Percentiles rank a stretch among this genome's conserved stretches.
These are phyloP conservation scores for Drosophila ezoana DNA, from an alignment of 2,888 invertebrate species.

Conservation along the genomic window DNA sequence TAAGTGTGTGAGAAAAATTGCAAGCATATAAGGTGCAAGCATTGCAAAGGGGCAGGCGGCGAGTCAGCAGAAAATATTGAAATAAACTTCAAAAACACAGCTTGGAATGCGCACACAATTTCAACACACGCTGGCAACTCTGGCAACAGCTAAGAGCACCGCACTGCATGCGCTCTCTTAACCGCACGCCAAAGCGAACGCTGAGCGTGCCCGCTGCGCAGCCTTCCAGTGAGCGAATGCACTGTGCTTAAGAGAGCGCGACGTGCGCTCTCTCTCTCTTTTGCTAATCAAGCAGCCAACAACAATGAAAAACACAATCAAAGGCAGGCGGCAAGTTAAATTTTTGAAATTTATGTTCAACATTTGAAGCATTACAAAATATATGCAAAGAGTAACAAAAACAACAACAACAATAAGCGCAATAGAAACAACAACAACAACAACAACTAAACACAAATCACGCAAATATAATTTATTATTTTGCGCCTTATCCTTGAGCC, in stretches of 20 bases:
- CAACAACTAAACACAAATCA: conserved; percentile 76
- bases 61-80: conserved; percentile 30
- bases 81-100: conserved; percentile 1
- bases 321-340: conserved; percentile 43
- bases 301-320: conserved; percentile 31
- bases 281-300: conserved; percentile 30
- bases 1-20: conserved; percentile 53
- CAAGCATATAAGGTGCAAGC: conserved; percentile 18
- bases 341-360: conserved; percentile 52
- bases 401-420: conserved; percentile 9
- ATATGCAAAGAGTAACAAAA: conserved; percentile 42
- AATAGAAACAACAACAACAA: conserved; percentile 10
- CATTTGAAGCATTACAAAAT: conserved; percentile 52
- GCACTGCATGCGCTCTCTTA: conserved; percentile 34
- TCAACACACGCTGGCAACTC: conserved; percentile 43
- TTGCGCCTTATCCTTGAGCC: conserved; percentile 79
- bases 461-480: conserved; percentile 80
- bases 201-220: conserved; percentile 44
- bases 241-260: conserved; percentile 11
- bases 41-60: conserved; percentile 1
- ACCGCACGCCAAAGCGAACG: background rate
- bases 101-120: conserved; percentile 1
- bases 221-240: conserved; percentile 46
- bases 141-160: conserved; percentile 33
- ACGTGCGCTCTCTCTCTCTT: conserved; percentile 9